Evolutionary conservation across 2,797 vertebrate genomes (phyloP).

Genomic region (Cephalopachus bancanus): DNA sequence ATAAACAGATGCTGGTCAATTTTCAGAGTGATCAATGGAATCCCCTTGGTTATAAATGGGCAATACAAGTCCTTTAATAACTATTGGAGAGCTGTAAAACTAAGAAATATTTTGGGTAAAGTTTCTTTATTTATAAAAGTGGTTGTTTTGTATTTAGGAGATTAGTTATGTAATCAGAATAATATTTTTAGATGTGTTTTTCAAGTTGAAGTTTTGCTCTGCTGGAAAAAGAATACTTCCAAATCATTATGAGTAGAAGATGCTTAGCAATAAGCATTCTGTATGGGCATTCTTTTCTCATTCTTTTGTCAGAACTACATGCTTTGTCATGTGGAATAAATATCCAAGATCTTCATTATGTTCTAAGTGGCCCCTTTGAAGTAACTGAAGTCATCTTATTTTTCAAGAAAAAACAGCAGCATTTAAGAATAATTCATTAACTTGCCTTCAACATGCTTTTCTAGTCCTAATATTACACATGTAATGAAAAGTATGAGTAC

Average conservation of each 20-base stretch:
- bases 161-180: conserved; percentile 13
- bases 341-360: not conserved
- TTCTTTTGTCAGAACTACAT: conserved; percentile 3
- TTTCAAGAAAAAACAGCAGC: not conserved
- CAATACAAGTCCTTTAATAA: not conserved
- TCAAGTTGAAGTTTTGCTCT: conserved; percentile 45
- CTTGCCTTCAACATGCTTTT: not conserved
- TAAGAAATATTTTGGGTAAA: conserved; percentile 50
- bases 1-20: conserved; percentile 57
- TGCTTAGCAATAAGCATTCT: not conserved
- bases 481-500: not conserved
- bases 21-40: conserved; percentile 68
- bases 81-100: conserved; percentile 26
- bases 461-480: not conserved
- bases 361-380: not conserved
- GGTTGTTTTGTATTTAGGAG: conserved; percentile 29
- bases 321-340: not conserved
- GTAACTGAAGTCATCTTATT: not conserved
- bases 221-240: not conserved
- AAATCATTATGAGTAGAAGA: not conserved
- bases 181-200: conserved; percentile 31
- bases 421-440: conserved; percentile 17
- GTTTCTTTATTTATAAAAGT: conserved; percentile 58
- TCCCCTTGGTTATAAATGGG: conserved; percentile 8
- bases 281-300: not conserved